These are phyloP conservation scores for Philhelius pedissequus DNA, from an alignment of 2,888 invertebrate genomes.

Conservation along the genomic window DNA sequence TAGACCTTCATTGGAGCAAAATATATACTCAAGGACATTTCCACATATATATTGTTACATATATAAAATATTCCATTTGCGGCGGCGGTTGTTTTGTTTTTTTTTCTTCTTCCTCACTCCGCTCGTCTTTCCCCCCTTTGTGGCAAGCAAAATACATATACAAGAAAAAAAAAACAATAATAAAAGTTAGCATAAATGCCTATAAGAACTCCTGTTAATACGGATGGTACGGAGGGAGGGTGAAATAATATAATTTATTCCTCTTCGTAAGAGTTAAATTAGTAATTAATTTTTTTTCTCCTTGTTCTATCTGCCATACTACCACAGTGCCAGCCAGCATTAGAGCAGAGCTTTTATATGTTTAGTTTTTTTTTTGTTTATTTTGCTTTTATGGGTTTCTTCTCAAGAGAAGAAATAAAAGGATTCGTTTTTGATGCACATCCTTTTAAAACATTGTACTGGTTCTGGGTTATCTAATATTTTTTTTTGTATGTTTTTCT, in stretches of 20 bases:
- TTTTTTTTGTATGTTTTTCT: background rate
- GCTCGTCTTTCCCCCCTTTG: background rate
- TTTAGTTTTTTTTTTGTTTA: background rate
- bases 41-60: too few relatives aligned
- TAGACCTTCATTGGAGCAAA: background rate
- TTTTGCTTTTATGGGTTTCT: background rate
- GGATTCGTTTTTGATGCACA: conserved; percentile 41
- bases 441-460: conserved; percentile 27
- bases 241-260: conserved; percentile 41
- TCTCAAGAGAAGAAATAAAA: background rate
- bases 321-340: background rate
- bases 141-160: background rate
- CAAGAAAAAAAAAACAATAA: background rate
- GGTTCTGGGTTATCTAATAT: background rate
- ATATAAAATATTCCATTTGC: background rate
- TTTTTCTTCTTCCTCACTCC: background rate
- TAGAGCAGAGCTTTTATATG: background rate
- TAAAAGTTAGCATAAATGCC: conserved; percentile 32
- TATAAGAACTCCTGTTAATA: conserved; percentile 51
- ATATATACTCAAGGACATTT: background rate
- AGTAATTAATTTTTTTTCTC: conserved; percentile 55
- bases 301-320: background rate
- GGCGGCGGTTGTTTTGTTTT: background rate
- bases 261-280: conserved; percentile 37
- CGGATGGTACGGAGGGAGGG: background rate